phyloP scores from a whole-genome alignment of 2,797 vertebrate species.

The Otolemur crassicaudatus region DNA sequence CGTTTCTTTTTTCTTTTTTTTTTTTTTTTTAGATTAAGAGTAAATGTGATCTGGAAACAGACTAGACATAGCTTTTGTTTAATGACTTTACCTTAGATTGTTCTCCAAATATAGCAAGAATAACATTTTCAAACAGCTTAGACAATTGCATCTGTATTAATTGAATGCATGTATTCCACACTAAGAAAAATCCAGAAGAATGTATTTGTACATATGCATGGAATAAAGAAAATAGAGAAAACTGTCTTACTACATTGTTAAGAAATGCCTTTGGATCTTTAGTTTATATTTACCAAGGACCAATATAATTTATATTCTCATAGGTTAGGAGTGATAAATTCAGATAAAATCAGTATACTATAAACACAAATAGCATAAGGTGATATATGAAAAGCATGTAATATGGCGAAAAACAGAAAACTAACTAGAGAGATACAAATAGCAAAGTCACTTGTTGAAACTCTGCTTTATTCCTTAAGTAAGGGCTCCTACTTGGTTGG shows the following conservation, averaged over 20 bases:
- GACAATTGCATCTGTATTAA: background rate
- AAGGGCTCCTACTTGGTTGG: background rate
- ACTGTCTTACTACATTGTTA: background rate
- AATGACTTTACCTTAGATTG: conserved; percentile 27
- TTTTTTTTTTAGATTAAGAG: background rate
- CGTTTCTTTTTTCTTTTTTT: background rate
- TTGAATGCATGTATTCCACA: background rate
- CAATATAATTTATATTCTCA: background rate
- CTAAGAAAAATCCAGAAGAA: background rate
- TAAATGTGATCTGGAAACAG: conserved; percentile 48
- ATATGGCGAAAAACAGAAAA: background rate
- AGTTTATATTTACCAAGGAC: background rate
- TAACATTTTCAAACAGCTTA: conserved; percentile 38
- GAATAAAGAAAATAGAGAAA: conserved; percentile 10
- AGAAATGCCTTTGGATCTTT: background rate
- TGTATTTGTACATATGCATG: background rate
- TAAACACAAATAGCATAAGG: background rate
- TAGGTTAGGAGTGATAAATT: background rate
- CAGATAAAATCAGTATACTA: background rate
- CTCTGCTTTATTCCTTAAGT: background rate
- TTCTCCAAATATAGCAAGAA: conserved; percentile 37
- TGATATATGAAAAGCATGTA: background rate
- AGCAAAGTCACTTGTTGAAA: background rate
- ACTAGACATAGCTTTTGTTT: conserved; percentile 18
- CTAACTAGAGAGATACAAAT: background rate